A percentile compares a stretch with the other conserved stretches of the same genome.
Conservation (phyloP, 2,113 vertebrate genomes). For the Oncorhynchus keta region DNA sequence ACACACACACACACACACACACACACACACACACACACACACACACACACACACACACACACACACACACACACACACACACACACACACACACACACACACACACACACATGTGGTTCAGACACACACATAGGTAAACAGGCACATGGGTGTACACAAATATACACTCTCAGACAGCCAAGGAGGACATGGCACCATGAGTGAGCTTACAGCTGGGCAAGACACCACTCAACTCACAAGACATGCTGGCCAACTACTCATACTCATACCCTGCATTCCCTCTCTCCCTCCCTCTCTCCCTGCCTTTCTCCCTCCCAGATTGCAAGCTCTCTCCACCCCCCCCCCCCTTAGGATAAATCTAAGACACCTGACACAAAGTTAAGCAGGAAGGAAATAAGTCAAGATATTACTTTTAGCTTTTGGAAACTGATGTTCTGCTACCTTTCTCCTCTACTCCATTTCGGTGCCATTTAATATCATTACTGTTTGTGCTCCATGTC, state of each 20-base stretch:
- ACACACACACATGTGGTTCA: neutral
- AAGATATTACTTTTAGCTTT: constrained; percentile 23
- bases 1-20: constrained; percentile 1
- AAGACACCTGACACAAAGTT: neutral
- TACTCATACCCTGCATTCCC: neutral
- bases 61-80: neutral
- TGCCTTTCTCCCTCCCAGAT: neutral
- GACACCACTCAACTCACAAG: constrained; percentile 18
- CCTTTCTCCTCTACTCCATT: constrained; percentile 4
- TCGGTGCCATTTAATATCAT: constrained; percentile 23
- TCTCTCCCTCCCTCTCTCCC: neutral
- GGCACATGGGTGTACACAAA: neutral
- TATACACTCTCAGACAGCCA: neutral
- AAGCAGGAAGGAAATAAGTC: neutral
- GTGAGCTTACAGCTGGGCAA: constrained; percentile 31
- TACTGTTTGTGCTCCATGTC: constrained; percentile 22
- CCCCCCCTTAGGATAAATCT: neutral
- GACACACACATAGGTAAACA: neutral
- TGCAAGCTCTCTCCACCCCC: neutral
- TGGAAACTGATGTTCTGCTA: neutral
- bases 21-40: neutral
- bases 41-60: neutral
- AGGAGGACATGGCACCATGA: neutral
- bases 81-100: neutral
- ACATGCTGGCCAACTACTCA: constrained; percentile 5